Percentiles rank a stretch among this genome's conserved stretches.
These are phyloP conservation scores for Pararge aegeria DNA, from an alignment of 1,140 invertebrate genomes.

Conservation along the genomic window DNA sequence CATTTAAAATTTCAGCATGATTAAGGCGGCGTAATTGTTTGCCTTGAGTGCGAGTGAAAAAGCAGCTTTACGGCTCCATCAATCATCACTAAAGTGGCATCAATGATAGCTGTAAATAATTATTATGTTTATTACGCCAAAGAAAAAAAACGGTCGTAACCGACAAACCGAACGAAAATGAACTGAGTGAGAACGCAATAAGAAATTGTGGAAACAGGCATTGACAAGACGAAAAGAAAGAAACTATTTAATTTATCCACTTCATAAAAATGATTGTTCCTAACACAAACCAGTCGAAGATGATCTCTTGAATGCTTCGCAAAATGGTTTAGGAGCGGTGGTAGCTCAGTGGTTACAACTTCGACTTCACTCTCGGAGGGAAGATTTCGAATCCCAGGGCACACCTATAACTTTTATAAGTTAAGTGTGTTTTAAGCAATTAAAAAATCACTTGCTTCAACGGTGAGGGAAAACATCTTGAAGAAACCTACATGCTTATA, in stretches of 20 bases:
- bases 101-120: slow-evolving; percentile 4
- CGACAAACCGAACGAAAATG: not conserved
- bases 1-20: too few species aligned
- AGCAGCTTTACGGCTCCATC: slow-evolving; percentile 25
- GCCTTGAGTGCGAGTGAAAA: too few species aligned
- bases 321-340: too few species aligned
- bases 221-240: not conserved
- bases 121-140: not conserved
- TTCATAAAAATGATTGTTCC: not conserved
- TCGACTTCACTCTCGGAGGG: too few species aligned
- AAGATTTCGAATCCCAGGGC: too few species aligned
- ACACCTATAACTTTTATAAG: too few species aligned
- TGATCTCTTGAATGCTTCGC: not conserved
- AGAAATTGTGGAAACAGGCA: not conserved
- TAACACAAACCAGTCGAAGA: not conserved
- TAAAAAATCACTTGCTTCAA: too few species aligned
- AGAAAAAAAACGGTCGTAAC: not conserved
- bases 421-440: too few species aligned
- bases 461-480: too few species aligned
- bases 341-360: too few species aligned
- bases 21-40: too few species aligned
- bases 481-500: too few species aligned
- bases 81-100: slow-evolving; percentile 25
- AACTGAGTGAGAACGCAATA: not conserved
- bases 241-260: not conserved